Evolutionary conservation across 1,140 invertebrate species (phyloP).

Genomic region (Drosophila orena): DNA sequence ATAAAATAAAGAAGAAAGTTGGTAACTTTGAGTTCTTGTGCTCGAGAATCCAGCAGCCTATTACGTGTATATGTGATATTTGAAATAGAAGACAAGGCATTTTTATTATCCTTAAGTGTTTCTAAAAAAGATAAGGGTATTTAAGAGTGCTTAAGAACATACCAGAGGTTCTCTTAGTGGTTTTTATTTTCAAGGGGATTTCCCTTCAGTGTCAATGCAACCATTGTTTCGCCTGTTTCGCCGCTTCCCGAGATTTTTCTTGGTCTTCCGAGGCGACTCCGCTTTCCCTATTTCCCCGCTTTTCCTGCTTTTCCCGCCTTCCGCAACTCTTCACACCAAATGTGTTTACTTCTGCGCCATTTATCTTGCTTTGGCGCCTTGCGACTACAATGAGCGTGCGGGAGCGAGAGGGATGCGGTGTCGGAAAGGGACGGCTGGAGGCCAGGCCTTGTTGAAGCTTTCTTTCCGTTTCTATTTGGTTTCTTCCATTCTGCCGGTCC

Average conservation of each 20-base stretch:
- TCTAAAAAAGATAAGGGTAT: neutral
- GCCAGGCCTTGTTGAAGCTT: conserved; percentile 19
- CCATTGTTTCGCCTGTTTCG: conserved; percentile 62
- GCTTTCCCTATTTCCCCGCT: neutral
- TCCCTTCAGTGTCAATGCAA: conserved; percentile 50
- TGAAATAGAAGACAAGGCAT: too few relatives aligned
- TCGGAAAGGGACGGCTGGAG: conserved; percentile 9
- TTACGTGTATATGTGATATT: too few relatives aligned
- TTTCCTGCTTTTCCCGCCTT: conserved; percentile 10
- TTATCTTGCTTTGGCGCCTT: conserved; percentile 78
- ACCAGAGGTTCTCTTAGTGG: neutral
- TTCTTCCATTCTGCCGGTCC: conserved; percentile 7
- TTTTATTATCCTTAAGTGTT: too few relatives aligned
- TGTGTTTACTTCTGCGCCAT: conserved; percentile 79
- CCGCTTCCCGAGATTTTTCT: conserved; percentile 55
- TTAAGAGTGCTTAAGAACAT: neutral
- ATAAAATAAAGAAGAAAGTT: too few relatives aligned
- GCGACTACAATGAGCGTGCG: conserved; percentile 54
- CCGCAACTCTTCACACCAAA: conserved; percentile 69
- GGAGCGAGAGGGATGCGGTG: neutral
- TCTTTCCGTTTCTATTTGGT: conserved; percentile 41
- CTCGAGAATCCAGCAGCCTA: too few relatives aligned
- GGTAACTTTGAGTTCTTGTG: too few relatives aligned
- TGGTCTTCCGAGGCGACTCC: conserved; percentile 28
- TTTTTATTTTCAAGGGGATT: conserved; percentile 3